Evolutionary conservation across 2,888 invertebrate species (phyloP).

Genomic region (Nebria salina): DNA sequence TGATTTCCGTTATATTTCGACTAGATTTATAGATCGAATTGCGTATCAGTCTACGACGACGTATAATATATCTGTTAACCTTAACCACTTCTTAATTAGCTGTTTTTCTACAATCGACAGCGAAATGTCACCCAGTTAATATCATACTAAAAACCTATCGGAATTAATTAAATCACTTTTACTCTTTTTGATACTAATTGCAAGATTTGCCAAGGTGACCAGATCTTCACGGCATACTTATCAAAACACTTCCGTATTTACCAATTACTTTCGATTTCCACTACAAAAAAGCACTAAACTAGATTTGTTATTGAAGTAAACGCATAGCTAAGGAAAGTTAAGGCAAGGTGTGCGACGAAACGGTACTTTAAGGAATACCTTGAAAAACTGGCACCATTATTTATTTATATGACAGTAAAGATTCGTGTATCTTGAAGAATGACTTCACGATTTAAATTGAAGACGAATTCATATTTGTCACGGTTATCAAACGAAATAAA

Average conservation of each 20-base stretch:
- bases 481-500: constrained; percentile 35
- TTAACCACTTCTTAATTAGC: constrained; percentile 17
- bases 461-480: constrained; percentile 39
- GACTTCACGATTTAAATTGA: constrained; percentile 34
- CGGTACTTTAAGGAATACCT: too few relatives aligned
- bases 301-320: too few relatives aligned
- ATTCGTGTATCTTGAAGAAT: neutral
- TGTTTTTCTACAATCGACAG: neutral
- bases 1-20: too few relatives aligned
- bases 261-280: too few relatives aligned
- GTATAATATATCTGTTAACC: constrained; percentile 5
- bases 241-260: too few relatives aligned
- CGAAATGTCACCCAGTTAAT: constrained; percentile 10
- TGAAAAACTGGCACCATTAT: too few relatives aligned
- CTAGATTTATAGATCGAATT: neutral
- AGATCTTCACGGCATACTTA: too few relatives aligned
- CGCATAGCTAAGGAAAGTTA: too few relatives aligned
- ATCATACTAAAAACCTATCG: neutral
- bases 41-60: neutral
- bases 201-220: too few relatives aligned
- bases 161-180: constrained; percentile 21
- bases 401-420: too few relatives aligned
- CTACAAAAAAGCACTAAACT: too few relatives aligned
- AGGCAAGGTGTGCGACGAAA: too few relatives aligned
- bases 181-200: neutral